phyloP scores from a whole-genome alignment of 2,113 vertebrate species.

The Calidris pygmaea region DNA sequence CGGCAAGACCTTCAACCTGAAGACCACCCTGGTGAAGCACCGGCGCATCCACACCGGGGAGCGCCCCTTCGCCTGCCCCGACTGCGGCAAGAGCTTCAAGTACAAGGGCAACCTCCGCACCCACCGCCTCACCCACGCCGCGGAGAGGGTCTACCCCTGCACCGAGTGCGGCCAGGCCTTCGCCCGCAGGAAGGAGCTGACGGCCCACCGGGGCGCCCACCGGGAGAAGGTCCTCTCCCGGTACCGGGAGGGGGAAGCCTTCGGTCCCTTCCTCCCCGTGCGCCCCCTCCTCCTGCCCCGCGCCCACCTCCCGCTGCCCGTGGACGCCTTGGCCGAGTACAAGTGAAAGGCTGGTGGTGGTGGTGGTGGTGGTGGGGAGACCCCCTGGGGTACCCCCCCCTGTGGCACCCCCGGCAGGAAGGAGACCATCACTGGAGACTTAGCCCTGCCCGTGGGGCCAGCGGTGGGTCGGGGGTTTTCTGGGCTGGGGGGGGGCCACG shows the following conservation, averaged over 20 bases:
- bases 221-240: background rate
- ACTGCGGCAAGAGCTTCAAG: slow-evolving; percentile 78
- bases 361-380: background rate
- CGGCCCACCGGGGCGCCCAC: slow-evolving; percentile 59
- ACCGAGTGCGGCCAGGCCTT: slow-evolving; percentile 65
- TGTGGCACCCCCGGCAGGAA: no score
- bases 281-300: background rate
- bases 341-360: background rate
- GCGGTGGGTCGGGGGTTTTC: fast-evolving
- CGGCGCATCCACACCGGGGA: slow-evolving; percentile 72
- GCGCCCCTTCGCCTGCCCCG: slow-evolving; percentile 70
- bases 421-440: background rate
- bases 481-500: fast-evolving
- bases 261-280: background rate
- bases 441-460: background rate
- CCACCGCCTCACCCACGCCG: slow-evolving; percentile 70
- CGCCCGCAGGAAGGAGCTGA: slow-evolving; percentile 69
- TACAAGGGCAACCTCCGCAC: slow-evolving; percentile 75
- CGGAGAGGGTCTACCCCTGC: slow-evolving; percentile 69
- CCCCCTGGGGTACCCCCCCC: no score
- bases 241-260: background rate
- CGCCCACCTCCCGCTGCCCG: background rate
- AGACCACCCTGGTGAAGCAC: slow-evolving; percentile 73
- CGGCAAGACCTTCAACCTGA: slow-evolving; percentile 73
- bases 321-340: background rate